Evolutionary conservation across 2,888 invertebrate species (phyloP), one percentile per base, ranked within the genome.

Genomic region (Siphonodentalium dalli): DNA sequence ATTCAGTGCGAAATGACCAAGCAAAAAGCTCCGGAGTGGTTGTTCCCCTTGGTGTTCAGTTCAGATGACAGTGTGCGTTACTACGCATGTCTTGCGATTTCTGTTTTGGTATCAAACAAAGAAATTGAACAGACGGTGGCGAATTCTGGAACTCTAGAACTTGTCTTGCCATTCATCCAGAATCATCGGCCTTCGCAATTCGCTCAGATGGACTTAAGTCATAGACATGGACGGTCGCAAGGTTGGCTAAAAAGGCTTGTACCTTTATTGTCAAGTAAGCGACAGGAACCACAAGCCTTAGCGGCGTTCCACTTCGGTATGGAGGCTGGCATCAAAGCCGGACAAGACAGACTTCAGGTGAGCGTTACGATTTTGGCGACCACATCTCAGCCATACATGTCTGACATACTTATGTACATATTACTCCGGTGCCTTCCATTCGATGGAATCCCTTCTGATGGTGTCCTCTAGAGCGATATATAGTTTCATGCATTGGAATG

Each of bases 281-380:
- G 96, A 58, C 93, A 96, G 78, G 98, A 98, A 83, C 97, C 98
- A 0, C 87, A 95, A 72, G 95, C 94, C 79, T 84, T 99, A 69
- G 98, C 97, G 3, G 96, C 98, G 29, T 99, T 98, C 81, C 99
- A 99, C 79, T 86, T 97, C 81, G 96, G 96, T 77, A 96, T 99
- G 95, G 99, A 99, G 83, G 97, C 98, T 11, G 93, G 93, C 31
- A 97, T 99, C 49, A 98, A 98, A 81, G 92, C 94, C 72, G 80
- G 79, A 50, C 80, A 80, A 54, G 82, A 71, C 61, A 80, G 77
- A 71, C 78, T 66, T 44, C 74, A 72, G 65, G 76, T 76, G 60
- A 44, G 63, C n/a, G n/a, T n/a, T n/a, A n/a, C n/a, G n/a, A n/a
- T n/a, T n/a, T n/a, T 53, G 15, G 11, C n/a, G n/a, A n/a, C n/a